Conservation (phyloP, 2,888 invertebrate species). For the Serripes groenlandicus region DNA sequence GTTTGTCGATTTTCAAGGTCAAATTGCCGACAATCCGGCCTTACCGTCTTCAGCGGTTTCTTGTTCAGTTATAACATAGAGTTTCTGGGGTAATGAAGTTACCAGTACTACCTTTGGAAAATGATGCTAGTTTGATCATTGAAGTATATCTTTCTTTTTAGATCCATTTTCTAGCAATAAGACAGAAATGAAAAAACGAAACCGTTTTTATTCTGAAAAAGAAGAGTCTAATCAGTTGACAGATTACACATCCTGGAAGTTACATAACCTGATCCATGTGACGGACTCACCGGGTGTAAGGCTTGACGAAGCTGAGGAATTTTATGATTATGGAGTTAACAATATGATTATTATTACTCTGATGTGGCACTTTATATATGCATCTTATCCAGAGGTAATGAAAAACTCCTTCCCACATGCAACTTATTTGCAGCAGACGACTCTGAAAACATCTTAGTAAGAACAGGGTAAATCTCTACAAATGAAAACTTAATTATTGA, state of each 20-base stretch:
- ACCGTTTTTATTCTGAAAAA: neutral
- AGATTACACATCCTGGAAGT: slow-evolving; percentile 32
- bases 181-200: neutral
- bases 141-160: neutral
- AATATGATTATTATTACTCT: neutral
- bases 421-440: neutral
- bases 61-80: no score
- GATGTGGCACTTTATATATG: slow-evolving; percentile 30
- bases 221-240: slow-evolving; percentile 10
- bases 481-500: no score
- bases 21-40: no score
- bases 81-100: no score
- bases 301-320: neutral
- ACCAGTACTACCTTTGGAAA: no score
- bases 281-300: slow-evolving; percentile 34
- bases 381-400: slow-evolving; percentile 33
- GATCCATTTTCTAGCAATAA: slow-evolving; percentile 23
- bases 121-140: no score
- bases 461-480: no score
- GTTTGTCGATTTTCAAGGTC: no score
- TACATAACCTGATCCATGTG: slow-evolving; percentile 62
- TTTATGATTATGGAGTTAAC: neutral
- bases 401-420: neutral
- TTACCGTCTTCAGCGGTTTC: no score
- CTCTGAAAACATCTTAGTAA: no score